Evolutionary conservation across 2,888 invertebrate genomes (phyloP), one percentile per base, ranked within the genome.

Genomic region (Clepsis dumicolana): DNA sequence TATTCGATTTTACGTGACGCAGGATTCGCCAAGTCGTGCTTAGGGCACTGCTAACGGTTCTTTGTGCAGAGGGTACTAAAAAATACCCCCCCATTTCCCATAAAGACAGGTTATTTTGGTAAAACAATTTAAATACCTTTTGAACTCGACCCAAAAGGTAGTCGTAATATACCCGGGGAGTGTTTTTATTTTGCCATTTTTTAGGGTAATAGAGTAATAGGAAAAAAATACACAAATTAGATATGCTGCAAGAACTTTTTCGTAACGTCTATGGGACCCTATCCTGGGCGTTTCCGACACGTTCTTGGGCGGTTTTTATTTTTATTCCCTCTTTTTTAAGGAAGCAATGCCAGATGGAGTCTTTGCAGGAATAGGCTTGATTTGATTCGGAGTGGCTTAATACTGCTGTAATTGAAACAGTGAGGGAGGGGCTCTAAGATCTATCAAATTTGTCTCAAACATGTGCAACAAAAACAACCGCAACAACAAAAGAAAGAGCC

Each of bases 381-480:
- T 54, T 12, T 21, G 18, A 7, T 54, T 2, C 18, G 2, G 12
- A 29, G 18, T 18, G 54, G 21, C 21, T 54, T 54, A 54, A 54
- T 29, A 32, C 32, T 32, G 14, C 32, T 27, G 32, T 54, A 32
- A 54, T 54, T 54, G 54, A 32, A 54, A 54, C 32, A 10, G 29
- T 53, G 18, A 10, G 27, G 52, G 18, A 18, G 52, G 18, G 32
- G 18, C 16, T 16, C 29, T 1, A 16, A 25, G 27, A 54, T 10
- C 54, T 32, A 16, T 54, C 4, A 4, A 14, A 32, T 54, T 54
- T 21, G 32, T 54, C 54, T 32, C 18, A 32, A 21, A 10, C 48
- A 21, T 48, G 35, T 29, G 48, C 8, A n/a, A 21, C 21, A 21
- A 21, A 41, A n/a, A n/a, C n/a, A n/a, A n/a, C n/a, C n/a, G n/a